Evolutionary conservation across 1,140 invertebrate species (phyloP), one percentile per base, ranked within the genome.

Genomic region (Vanessa atalanta): DNA sequence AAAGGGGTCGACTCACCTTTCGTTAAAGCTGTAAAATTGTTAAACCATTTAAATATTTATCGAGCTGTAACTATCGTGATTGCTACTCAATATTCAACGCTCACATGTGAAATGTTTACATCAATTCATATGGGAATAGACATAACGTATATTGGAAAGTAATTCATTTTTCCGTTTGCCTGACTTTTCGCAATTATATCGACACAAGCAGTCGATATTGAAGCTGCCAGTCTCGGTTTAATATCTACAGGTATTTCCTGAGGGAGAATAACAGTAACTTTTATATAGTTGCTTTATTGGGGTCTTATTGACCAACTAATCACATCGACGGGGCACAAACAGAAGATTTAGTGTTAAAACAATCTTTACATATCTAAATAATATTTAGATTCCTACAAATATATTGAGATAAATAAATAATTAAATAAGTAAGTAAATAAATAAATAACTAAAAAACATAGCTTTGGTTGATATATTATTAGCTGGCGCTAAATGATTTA

Each of bases 221-320:
- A 50, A 67, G 53, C 67, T 75, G 68, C 53, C 72, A 71, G 57
- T 16, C 47, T 60, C 16, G 69, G 61, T 74, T 69, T 74, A 66
- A 77, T 71, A 73, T 77, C 72, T 57, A 75, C 60, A 53, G 71
- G 53, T 69, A 75, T 70, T 78, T 69, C 72, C 76, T 74, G 20
- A n/a, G 65, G 76, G 72, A 74, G 47, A 31, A 51, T 31, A 57
- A 51, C 47, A 37, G 65, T 72, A 60, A 53, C 51, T 69, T 53
- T 15, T 73, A 70, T 70, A 70, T 67, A 31, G 23, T 57, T 16
- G 48, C 70, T 72, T 72, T 61, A 50, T 60, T 65, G 60, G 31
- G 20, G 51, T 31, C 67, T 50, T 60, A 71, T 61, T 65, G 53
- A 57, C 66, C 55, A 57, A 65, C 23, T 73, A 67, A 73, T 51